These are phyloP conservation scores for Helostoma temminkii DNA, from an alignment of 2,797 vertebrate species.

Conservation along the genomic window DNA sequence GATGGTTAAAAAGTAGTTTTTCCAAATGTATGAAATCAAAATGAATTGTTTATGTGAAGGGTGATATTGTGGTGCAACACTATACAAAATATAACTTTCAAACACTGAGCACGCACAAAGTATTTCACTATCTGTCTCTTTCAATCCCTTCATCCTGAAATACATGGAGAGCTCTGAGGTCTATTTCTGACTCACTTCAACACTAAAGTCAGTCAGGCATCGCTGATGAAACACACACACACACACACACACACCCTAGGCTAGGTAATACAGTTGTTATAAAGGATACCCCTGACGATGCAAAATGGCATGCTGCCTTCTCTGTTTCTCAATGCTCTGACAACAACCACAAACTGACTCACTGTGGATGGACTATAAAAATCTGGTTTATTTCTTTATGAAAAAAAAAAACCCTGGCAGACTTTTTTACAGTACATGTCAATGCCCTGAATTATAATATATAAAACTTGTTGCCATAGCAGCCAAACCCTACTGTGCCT, in stretches of 20 bases:
- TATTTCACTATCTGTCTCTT: constrained; percentile 59
- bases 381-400: constrained; percentile 21
- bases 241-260: constrained; percentile 37
- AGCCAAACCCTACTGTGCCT: constrained; percentile 54
- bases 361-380: constrained; percentile 14
- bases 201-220: constrained; percentile 64
- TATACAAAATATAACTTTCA: constrained; percentile 18
- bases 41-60: neutral
- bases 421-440: constrained; percentile 27
- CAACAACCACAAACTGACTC: constrained; percentile 37
- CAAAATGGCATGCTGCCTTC: constrained; percentile 44
- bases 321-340: constrained; percentile 27
- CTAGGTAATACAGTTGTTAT: constrained; percentile 50
- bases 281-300: constrained; percentile 55
- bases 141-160: constrained; percentile 54
- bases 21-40: neutral
- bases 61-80: constrained; percentile 6
- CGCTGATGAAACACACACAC: constrained; percentile 48
- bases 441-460: constrained; percentile 61
- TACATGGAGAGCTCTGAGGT: constrained; percentile 57
- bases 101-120: constrained; percentile 14
- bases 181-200: constrained; percentile 68
- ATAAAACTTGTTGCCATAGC: constrained; percentile 73
- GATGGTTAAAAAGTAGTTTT: neutral
- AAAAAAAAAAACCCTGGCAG: constrained; percentile 17